Evolutionary conservation across 2,797 vertebrate species (phyloP).

Genomic region (Distichodus sexfasciatus): DNA sequence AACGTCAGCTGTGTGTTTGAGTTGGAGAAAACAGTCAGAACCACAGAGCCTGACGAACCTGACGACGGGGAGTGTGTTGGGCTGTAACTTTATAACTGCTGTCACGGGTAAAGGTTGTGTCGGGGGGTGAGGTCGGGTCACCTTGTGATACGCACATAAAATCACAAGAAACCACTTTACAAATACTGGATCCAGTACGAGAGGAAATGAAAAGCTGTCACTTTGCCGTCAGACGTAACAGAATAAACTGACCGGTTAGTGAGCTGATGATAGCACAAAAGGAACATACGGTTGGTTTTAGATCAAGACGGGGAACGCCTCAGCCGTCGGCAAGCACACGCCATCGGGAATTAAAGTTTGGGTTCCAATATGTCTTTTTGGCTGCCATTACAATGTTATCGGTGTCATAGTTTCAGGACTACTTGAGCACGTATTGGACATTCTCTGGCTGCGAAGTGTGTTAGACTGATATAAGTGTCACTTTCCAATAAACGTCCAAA

Average conservation of each 20-base stretch:
- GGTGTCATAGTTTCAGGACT: constrained; percentile 39
- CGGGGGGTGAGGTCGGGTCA: constrained; percentile 25
- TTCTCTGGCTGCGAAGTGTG: constrained; percentile 16
- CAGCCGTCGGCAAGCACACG: constrained; percentile 29
- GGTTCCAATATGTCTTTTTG: constrained; percentile 56
- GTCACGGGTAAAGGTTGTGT: not conserved
- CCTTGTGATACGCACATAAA: constrained; percentile 7
- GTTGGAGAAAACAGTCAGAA: constrained; percentile 8
- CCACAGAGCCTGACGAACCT: constrained; percentile 7
- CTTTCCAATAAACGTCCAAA: constrained; percentile 17
- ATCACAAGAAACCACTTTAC: not conserved
- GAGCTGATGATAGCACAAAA: constrained; percentile 39
- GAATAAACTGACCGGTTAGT: constrained; percentile 26
- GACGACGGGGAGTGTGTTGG: constrained; percentile 2
- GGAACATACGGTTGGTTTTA: constrained; percentile 21
- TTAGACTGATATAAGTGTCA: constrained; percentile 24
- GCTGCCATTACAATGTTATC: constrained; percentile 44
- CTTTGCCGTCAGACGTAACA: constrained; percentile 1
- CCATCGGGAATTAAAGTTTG: constrained; percentile 54
- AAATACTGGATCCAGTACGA: not conserved
- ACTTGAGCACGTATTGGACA: constrained; percentile 49
- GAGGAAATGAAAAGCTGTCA: constrained; percentile 13
- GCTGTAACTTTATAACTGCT: not conserved
- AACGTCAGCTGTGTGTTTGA: constrained; percentile 26
- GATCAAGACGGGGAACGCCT: constrained; percentile 24